phyloP scores from a whole-genome alignment of 2,797 vertebrate species.

The Bucorvus abyssinicus region DNA sequence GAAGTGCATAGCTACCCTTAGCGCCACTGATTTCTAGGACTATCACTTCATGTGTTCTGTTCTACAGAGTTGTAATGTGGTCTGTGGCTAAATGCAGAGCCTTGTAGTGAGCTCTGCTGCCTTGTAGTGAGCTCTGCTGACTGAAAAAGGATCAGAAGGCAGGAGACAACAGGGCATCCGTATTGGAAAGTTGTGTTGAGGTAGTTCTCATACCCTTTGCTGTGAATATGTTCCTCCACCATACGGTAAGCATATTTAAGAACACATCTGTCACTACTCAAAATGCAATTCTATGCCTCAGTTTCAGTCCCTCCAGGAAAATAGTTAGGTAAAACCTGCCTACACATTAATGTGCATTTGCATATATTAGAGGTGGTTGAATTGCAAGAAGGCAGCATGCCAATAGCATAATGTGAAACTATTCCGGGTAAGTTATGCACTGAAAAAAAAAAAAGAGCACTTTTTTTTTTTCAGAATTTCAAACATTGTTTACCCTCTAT shows the following conservation, averaged over 20 bases:
- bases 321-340: not conserved
- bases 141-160: not conserved
- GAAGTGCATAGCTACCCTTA: not conserved
- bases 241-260: not conserved
- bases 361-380: not conserved
- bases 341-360: not conserved
- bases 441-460: not conserved
- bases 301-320: not conserved
- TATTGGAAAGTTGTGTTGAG: not conserved
- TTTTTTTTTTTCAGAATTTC: not conserved
- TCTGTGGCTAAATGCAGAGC: not conserved
- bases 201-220: not conserved
- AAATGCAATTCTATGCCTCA: not conserved
- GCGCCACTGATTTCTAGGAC: not conserved
- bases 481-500: not conserved
- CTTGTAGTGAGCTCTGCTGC: not conserved
- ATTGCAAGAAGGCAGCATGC: not conserved
- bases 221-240: not conserved
- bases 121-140: not conserved
- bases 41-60: not conserved
- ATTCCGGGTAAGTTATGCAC: not conserved
- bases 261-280: not conserved
- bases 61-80: not conserved
- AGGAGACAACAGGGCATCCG: not conserved
- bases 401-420: not conserved